These are phyloP conservation scores for Pemphigus obesinymphae DNA, from an alignment of 1,140 invertebrate genomes.

Conservation along the genomic window DNA sequence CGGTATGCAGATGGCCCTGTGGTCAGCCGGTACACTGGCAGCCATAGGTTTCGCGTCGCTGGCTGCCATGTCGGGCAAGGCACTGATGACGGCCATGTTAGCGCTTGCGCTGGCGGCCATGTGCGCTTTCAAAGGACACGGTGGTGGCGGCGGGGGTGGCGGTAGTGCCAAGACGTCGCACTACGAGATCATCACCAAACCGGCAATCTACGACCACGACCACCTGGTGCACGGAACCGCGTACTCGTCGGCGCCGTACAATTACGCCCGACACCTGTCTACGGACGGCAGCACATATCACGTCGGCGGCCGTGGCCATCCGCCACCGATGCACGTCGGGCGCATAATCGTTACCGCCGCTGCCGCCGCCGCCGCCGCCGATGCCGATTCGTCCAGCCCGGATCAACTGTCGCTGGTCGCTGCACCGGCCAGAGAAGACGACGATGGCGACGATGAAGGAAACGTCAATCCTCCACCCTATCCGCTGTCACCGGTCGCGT, in stretches of 20 bases:
- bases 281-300: background rate
- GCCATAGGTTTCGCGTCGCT: slow-evolving; percentile 68
- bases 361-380: background rate
- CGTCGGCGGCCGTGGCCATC: background rate
- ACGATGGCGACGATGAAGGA: background rate
- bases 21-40: slow-evolving; percentile 62
- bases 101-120: slow-evolving; percentile 70
- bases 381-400: background rate
- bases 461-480: background rate
- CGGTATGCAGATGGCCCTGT: slow-evolving; percentile 50
- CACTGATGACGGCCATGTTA: slow-evolving; percentile 74
- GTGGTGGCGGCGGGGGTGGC: slow-evolving; percentile 18
- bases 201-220: slow-evolving; percentile 57
- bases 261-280: slow-evolving; percentile 42
- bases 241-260: slow-evolving; percentile 43
- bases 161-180: slow-evolving; percentile 52
- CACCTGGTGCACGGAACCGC: slow-evolving; percentile 57
- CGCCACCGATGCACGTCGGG: background rate
- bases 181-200: slow-evolving; percentile 77
- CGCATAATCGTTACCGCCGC: background rate
- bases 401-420: background rate
- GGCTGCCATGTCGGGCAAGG: slow-evolving; percentile 72
- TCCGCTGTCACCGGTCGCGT: slow-evolving; percentile 1
- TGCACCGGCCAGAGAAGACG: background rate
- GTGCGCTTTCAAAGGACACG: slow-evolving; percentile 58